Evolutionary conservation across 2,797 vertebrate genomes (phyloP), one percentile per base, ranked within the genome.

Genomic region (Lates japonicus): DNA sequence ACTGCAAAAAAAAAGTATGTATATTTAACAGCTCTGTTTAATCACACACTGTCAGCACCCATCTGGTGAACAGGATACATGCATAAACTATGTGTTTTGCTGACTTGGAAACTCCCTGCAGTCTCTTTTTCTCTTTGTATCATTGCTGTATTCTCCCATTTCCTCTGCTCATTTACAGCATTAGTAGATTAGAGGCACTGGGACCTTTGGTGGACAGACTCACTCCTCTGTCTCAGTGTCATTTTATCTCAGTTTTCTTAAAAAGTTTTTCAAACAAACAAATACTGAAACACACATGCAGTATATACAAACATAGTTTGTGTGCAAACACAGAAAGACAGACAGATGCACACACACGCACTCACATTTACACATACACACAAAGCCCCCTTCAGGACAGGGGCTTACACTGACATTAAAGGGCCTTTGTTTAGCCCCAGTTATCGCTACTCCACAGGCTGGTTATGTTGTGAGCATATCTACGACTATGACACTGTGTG

Each of bases 331-430:
- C 42, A 69, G 49, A 81, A 52, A 46, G 16, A 0, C 29, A 63
- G 42, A 44, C 42, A 44, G 14, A 8, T 8, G 9, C n/a, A 57
- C 35, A 70, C 46, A 77, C 42, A 69, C 70, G 57, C n/a, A 58
- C 37, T 67, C 39, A 76, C 39, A 67, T 69, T 46, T 19, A 41
- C 57, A 73, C 51, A 78, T 31, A 55, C 72, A 83, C 64, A 83
- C 76, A 84, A 81, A 89, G 62, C 59, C 78, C 82, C 90, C 91
- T 93, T 89, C 87, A 93, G 92, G 92, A 93, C 84, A 78, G 87
- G 88, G 87, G 91, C 90, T 95, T 92, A 94, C 84, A 80, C 80
- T 91, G 88, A 94, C 94, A 95, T 95, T 94, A 94, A 94, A 93
- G 87, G 86, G 84, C 72, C 89, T 94, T 94, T 95, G 93, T 95